Percentiles rank a stretch among this genome's conserved stretches.
phyloP scores from a whole-genome alignment of 2,797 vertebrate genomes.

The Stomatorhinus walkeri region DNA sequence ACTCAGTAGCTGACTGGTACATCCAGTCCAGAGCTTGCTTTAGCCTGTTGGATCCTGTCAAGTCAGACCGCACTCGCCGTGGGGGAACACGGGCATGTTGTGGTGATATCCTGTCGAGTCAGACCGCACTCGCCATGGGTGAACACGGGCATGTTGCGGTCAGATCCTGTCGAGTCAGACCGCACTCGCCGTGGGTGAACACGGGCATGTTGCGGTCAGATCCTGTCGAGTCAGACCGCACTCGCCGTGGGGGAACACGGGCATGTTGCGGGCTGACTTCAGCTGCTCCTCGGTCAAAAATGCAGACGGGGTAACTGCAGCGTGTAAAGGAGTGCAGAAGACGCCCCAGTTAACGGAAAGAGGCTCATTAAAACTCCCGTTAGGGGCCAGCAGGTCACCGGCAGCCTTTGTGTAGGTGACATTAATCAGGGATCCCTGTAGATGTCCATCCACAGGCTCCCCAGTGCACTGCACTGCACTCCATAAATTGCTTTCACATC shows the following conservation, averaged over 20 bases:
- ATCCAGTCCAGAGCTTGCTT: neutral
- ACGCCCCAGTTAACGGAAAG: conserved; percentile 24
- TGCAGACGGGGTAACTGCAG: conserved; percentile 48
- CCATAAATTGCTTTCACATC: neutral
- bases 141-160: neutral
- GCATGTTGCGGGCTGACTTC: neutral
- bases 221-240: neutral
- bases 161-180: neutral
- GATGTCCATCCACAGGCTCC: conserved; percentile 10
- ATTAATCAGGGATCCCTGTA: conserved; percentile 23
- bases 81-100: too few species aligned
- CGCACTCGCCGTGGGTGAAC: too few species aligned
- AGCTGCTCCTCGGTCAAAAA: conserved; percentile 41
- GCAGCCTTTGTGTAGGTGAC: conserved; percentile 31
- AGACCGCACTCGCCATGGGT: too few species aligned
- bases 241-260: neutral
- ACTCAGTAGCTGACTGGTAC: neutral
- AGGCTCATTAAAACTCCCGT: conserved; percentile 45
- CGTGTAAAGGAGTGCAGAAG: conserved; percentile 35
- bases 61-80: neutral
- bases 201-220: too few species aligned
- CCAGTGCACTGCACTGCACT: neutral
- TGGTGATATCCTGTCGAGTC: neutral
- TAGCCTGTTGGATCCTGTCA: neutral
- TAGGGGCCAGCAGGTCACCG: conserved; percentile 34